A percentile compares a stretch with the other conserved stretches of the same genome.
phyloP scores from a whole-genome alignment of 2,797 vertebrate species.

The Protosalanx chinensis region DNA sequence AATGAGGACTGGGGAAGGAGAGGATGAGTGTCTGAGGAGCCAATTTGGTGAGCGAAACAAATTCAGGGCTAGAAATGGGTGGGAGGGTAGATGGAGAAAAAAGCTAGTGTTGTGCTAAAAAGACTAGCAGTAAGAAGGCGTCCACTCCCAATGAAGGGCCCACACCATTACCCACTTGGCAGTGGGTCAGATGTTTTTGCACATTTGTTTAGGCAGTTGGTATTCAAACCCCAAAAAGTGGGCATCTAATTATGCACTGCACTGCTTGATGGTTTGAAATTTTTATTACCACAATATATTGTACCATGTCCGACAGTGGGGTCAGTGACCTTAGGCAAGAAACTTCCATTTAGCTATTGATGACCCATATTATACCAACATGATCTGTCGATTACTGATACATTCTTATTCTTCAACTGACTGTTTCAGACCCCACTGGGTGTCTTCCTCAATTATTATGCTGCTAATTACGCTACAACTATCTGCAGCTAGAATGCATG shows the following conservation, averaged over 20 bases:
- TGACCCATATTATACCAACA: no score
- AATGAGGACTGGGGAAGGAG: constrained; percentile 74
- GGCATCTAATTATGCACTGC: not conserved
- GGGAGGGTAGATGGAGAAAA: not conserved
- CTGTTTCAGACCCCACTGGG: no score
- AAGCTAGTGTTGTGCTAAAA: not conserved
- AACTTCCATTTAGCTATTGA: not conserved
- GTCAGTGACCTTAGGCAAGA: no score
- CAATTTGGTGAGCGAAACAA: constrained; percentile 74
- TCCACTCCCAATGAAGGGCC: not conserved
- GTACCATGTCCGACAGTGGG: no score
- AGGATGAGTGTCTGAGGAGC: constrained; percentile 72
- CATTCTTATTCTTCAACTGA: no score
- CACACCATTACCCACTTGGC: not conserved
- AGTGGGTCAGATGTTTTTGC: not conserved
- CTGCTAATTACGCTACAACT: not conserved
- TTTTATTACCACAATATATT: not conserved
- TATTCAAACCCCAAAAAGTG: not conserved
- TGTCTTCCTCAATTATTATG: not conserved
- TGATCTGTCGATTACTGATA: no score
- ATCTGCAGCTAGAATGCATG: no score
- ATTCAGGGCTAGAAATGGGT: constrained; percentile 52
- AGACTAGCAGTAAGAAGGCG: not conserved
- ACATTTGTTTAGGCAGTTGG: not conserved
- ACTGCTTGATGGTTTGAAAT: not conserved